These are phyloP conservation scores for Phallusia fumigata DNA, from an alignment of 23 tunicate genomes.

Conservation along the genomic window DNA sequence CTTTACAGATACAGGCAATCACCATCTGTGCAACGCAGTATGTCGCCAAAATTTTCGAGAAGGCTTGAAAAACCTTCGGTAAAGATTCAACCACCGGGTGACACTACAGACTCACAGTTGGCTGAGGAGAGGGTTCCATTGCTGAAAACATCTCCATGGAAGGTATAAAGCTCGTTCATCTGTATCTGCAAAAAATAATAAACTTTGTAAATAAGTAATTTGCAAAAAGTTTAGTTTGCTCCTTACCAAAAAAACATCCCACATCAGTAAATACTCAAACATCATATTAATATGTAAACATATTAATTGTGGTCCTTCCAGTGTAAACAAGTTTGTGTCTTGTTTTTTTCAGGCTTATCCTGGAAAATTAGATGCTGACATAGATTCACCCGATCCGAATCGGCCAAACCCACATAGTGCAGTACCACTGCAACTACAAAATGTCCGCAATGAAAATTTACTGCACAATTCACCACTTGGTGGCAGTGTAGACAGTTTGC, in stretches of 20 bases:
- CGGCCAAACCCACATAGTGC: background rate
- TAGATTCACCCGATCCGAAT: background rate
- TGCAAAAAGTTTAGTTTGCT: too few species aligned
- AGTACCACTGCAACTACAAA: background rate
- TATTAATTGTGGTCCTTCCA: too few species aligned
- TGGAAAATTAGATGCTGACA: too few species aligned
- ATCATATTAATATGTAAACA: too few species aligned
- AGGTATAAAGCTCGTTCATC: too few species aligned
- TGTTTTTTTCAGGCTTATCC: too few species aligned
- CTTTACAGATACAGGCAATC: conserved; percentile 56
- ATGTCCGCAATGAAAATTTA: background rate
- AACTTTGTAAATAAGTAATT: too few species aligned
- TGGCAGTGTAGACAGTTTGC: conserved; percentile 40
- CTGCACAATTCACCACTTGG: background rate
- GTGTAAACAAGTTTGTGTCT: too few species aligned
- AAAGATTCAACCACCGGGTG: conserved; percentile 6
- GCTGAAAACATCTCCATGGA: conserved; percentile 37
- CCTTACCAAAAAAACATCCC: too few species aligned
- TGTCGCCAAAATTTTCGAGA: background rate
- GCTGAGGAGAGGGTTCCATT: conserved; percentile 40
- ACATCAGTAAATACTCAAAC: too few species aligned
- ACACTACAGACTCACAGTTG: background rate
- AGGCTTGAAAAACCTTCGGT: background rate
- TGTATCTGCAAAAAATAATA: too few species aligned
- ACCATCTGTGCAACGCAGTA: conserved; percentile 16